Base-by-base conservation (phyloP, 2,113 vertebrate species). In the Rhinoptilus africanus region DNA sequence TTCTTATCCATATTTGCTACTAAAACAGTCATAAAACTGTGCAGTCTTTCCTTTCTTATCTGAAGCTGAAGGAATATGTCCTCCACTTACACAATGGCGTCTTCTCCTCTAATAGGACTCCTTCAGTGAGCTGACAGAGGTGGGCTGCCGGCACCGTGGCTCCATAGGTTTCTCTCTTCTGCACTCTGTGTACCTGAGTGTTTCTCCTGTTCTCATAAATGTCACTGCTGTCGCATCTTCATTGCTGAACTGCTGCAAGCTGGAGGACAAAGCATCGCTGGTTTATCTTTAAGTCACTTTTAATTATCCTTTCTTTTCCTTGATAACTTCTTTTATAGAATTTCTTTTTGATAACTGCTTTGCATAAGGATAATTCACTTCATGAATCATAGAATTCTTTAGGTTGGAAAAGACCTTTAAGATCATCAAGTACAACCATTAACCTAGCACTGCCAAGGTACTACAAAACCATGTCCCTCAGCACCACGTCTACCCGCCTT, bases 81-180 rank as follows among this genome's bases (percentile, higher is more conserved):
- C 24, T 68, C 23, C 45, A 10, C 27, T 83, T 73, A 27, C n/a
- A 53, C 13, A 81, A 8, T 8, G 22, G 14, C 24, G 72, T 82
- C 28, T 5, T 79, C 20, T 77, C 35, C 24, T 68, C 23, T 1
- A 6, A 1, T 0, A 73, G 39, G 24, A 50, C 78, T 84, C 78
- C 56, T 59, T 43, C 83, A 41, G 27, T 21, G 37, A 74, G 34
- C 21, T n/a, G 73, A 41, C 8, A 67, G 41, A 87, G 47, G 8
- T n/a, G 16, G n/a, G 23, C n/a, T 82, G 19, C 71, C 21, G 45
- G 54, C 21, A 69, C 14, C 0, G 0, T 4, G 12, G 20, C 47
- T 78, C 51, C 69, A 28, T 4, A 41, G 27, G 12, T 68, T 92
- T 88, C 62, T 76, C 6, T 35, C n/a, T 62, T 73, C 74, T 79